Evolutionary conservation across 2,888 invertebrate genomes (phyloP).

Genomic region (Lepidonotus clava): DNA sequence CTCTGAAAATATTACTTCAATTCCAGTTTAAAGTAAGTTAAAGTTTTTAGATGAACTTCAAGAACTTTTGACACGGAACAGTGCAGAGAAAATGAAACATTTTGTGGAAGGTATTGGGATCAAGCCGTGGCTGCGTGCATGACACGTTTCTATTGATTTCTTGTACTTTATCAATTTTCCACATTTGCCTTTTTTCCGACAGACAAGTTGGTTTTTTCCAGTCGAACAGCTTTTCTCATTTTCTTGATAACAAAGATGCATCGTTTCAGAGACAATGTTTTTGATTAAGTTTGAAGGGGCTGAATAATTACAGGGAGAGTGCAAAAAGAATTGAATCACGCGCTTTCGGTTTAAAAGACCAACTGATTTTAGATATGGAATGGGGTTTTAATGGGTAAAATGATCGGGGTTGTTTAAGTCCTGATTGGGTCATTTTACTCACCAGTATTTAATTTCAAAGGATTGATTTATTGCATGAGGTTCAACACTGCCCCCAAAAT

Average conservation of each 20-base stretch:
- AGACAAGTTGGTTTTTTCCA: not conserved
- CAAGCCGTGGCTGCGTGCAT: too few species aligned
- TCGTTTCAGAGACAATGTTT: not conserved
- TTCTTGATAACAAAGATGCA: constrained; percentile 1
- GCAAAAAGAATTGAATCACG: not conserved
- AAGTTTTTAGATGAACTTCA: too few species aligned
- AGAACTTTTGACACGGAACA: too few species aligned
- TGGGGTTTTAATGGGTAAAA: not conserved
- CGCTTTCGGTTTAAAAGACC: not conserved
- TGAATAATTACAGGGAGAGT: not conserved
- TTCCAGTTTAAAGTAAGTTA: too few species aligned
- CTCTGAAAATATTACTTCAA: too few species aligned
- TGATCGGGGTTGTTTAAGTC: constrained; percentile 6
- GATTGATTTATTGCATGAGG: too few species aligned
- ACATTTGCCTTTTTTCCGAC: not conserved
- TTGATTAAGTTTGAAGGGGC: not conserved
- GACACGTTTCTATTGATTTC: not conserved
- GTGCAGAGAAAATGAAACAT: too few species aligned
- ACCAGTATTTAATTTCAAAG: too few species aligned
- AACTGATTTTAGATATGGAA: not conserved
- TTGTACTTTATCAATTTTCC: constrained; percentile 21
- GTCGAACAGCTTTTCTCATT: not conserved
- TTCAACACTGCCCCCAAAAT: too few species aligned
- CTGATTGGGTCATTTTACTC: too few species aligned
- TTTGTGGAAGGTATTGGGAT: too few species aligned